A percentile compares a stretch with the other conserved stretches of the same genome.
phyloP scores from a whole-genome alignment of 2,113 vertebrate genomes.

The Heliornis fulica region DNA sequence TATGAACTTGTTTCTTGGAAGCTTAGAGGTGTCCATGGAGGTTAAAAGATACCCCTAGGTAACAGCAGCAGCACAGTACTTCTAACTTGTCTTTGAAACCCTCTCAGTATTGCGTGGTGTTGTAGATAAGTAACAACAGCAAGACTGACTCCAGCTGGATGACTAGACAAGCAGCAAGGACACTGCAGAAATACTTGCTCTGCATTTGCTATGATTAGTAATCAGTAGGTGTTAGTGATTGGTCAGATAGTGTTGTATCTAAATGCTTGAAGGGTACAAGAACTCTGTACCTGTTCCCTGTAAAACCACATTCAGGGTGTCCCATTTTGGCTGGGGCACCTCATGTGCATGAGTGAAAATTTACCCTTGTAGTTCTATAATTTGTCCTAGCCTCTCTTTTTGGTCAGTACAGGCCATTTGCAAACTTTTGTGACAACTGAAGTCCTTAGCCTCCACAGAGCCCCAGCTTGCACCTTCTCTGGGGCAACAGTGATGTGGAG shows the following conservation, averaged over 20 bases:
- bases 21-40: neutral
- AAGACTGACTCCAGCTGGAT: neutral
- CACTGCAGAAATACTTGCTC: neutral
- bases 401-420: neutral
- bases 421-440: neutral
- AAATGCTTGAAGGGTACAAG: neutral
- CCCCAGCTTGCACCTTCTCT: neutral
- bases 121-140: neutral
- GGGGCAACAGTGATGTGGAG: neutral
- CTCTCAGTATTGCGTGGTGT: neutral
- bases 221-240: accelerated
- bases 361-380: neutral
- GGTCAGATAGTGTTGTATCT: neutral
- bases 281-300: neutral
- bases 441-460: neutral
- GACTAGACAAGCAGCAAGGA: neutral
- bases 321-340: neutral
- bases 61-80: neutral
- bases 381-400: neutral
- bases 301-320: accelerated
- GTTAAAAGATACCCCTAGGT: neutral
- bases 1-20: neutral
- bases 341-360: neutral
- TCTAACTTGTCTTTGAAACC: neutral
- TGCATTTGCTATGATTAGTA: neutral